These are phyloP conservation scores for Acanthosepion esculentum DNA, from an alignment of 2,888 invertebrate species.

Conservation along the genomic window DNA sequence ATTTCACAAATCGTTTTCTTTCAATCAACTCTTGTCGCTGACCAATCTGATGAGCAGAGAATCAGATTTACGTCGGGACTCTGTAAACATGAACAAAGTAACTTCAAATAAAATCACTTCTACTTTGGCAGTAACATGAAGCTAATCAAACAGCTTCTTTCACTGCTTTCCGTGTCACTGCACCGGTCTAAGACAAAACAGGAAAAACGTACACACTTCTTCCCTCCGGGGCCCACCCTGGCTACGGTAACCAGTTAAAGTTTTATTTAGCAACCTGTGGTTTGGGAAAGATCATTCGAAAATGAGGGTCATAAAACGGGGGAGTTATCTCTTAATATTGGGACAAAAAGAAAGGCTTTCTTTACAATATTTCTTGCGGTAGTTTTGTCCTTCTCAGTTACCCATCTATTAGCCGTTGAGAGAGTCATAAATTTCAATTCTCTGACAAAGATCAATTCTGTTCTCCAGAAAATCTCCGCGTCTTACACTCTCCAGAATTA, in stretches of 20 bases:
- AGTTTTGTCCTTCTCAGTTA: neutral
- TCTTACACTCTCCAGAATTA: neutral
- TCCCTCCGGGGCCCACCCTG: neutral
- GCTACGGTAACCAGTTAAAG: neutral
- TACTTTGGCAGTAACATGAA: neutral
- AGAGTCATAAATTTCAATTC: neutral
- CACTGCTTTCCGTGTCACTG: neutral
- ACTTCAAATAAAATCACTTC: neutral
- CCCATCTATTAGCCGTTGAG: neutral
- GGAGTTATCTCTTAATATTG: neutral
- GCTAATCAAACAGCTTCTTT: neutral
- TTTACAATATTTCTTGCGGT: neutral
- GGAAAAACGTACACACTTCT: neutral
- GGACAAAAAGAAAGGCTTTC: neutral
- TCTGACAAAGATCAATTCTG: neutral
- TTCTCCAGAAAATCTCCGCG: neutral
- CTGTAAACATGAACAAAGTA: neutral
- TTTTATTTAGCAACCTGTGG: neutral
- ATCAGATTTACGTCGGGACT: neutral
- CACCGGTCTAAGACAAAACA: neutral
- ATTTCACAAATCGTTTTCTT: too few species aligned
- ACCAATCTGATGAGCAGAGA: neutral
- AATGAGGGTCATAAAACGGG: neutral
- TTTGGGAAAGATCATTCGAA: neutral
- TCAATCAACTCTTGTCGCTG: neutral